Evolutionary conservation across 2,113 vertebrate species (phyloP).

Genomic region (Microtus montanus): DNA sequence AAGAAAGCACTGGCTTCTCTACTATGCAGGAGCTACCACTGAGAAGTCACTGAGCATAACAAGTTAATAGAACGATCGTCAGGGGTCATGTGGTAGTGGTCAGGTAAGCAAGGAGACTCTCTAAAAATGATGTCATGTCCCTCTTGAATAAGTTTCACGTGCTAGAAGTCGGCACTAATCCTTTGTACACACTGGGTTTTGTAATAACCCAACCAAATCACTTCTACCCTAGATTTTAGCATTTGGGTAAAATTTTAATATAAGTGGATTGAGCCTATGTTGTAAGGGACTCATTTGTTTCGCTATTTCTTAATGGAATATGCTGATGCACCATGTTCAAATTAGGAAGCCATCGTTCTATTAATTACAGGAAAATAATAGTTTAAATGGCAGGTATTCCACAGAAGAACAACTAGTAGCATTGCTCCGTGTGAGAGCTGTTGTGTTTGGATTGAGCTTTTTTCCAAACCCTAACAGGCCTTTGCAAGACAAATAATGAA

Average conservation of each 20-base stretch:
- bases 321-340: neutral
- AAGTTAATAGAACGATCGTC: neutral
- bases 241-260: neutral
- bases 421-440: slow-evolving; percentile 22
- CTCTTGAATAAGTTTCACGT: neutral
- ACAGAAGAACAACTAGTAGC: slow-evolving; percentile 59
- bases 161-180: neutral
- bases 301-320: neutral
- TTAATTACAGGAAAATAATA: slow-evolving; percentile 63
- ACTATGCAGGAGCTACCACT: neutral
- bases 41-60: neutral
- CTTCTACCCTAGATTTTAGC: neutral
- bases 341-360: slow-evolving; percentile 31
- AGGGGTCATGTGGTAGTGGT: rapidly evolving
- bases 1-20: neutral
- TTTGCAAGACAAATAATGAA: slow-evolving; percentile 73
- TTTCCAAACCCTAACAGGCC: slow-evolving; percentile 68
- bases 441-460: neutral
- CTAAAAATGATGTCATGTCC: neutral
- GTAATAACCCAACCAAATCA: neutral
- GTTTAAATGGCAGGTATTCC: slow-evolving; percentile 43
- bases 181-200: neutral
- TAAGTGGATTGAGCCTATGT: neutral
- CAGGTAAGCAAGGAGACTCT: too few species aligned
- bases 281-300: neutral